phyloP scores from a whole-genome alignment of 2,797 vertebrate genomes.

The Tapera naevia region DNA sequence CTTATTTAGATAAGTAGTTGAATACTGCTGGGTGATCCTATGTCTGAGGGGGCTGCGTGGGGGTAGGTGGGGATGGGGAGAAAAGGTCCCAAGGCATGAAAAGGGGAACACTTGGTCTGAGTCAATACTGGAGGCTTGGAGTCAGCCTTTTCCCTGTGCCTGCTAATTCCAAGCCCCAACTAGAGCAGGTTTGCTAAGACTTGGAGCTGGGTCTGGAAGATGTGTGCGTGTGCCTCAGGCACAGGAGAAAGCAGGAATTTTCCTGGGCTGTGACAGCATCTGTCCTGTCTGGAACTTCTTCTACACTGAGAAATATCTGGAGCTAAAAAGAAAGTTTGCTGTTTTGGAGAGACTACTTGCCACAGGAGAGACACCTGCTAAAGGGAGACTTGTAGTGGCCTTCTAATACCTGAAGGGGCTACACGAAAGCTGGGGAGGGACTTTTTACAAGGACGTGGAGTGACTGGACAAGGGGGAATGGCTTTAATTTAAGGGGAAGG shows the following conservation, averaged over 20 bases:
- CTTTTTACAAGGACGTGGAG: too few relatives aligned
- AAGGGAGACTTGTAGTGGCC: too few relatives aligned
- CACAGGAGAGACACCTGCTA: background rate
- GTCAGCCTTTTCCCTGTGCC: background rate
- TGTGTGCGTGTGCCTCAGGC: background rate
- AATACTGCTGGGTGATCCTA: background rate
- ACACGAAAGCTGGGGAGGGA: too few relatives aligned
- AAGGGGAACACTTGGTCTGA: background rate
- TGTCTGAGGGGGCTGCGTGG: background rate
- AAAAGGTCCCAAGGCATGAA: background rate
- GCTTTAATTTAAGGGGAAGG: too few relatives aligned
- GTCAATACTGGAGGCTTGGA: background rate
- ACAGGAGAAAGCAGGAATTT: background rate
- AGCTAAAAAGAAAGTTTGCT: background rate
- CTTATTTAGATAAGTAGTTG: slow-evolving; percentile 6
- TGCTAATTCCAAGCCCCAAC: background rate
- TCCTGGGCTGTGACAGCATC: background rate
- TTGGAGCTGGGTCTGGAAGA: background rate
- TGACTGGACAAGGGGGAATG: too few relatives aligned
- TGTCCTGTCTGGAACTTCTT: background rate
- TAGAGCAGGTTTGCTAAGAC: background rate
- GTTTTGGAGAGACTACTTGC: background rate
- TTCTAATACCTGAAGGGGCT: too few relatives aligned
- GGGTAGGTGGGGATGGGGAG: background rate
- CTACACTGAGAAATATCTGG: background rate